Base-by-base conservation (phyloP, 2,888 invertebrate species). In the Amphipoea lucens region DNA sequence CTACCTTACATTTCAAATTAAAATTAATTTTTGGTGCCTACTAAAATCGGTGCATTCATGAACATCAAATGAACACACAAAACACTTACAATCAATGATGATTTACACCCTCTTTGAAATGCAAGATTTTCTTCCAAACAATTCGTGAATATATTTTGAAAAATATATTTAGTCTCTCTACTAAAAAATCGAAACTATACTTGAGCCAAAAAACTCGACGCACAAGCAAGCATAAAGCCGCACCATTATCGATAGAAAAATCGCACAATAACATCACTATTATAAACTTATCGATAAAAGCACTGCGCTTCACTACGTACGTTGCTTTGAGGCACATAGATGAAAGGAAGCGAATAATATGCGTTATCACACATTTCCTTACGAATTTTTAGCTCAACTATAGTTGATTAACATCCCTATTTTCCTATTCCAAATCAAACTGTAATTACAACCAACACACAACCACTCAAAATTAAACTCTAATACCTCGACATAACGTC, bases 21-120 rank as follows among this genome's bases (percentile, higher is more conserved):
- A 12, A 60, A 72, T 68, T 69, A 85, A 78, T 82, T 74, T 86
- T 83, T 82, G 86, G 86, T 77, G 78, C 45, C 29, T 66, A 17
- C 6, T 70, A 17, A 45, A 77, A 83, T 76, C 69, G 40, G 63
- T 81, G 36, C 42, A 69, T 48, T 68, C 9, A 7, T 77, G 23
- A 57, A 65, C 54, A 63, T 40, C 14, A 17, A 36, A 70, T 54
- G 51, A 54, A 78, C 29, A 60, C 82, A 65, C 69, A 36, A 78
- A 45, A 42, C 36, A 68, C 48, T 51, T 6, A 62, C 70, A 79
- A 69, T 2, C 17, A 48, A 14, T 42, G 42, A n/a, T 12, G 14
- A 3, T 48, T 69, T 63, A 42, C n/a, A 62, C 54, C 60, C 51
- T 40, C 20, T 62, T 23, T 81, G 9, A 60, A 62, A 57, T 57